phyloP scores from a whole-genome alignment of 2,113 vertebrate genomes.

The Microcebus griseorufus region DNA sequence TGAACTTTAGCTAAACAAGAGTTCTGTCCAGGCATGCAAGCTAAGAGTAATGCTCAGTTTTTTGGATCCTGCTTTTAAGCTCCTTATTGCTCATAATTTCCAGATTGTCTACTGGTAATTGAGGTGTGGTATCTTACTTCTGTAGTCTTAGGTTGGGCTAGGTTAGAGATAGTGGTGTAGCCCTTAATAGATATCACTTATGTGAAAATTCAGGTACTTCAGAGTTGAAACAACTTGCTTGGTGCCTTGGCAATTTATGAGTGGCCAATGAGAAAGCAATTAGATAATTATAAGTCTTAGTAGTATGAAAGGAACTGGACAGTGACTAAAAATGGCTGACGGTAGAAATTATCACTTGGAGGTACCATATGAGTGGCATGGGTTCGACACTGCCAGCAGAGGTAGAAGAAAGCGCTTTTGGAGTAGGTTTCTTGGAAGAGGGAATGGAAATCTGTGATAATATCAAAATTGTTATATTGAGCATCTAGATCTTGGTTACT shows the following conservation, averaged over 20 bases:
- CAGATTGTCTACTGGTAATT: neutral
- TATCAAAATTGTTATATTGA: neutral
- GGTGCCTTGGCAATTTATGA: neutral
- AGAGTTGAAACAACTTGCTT: neutral
- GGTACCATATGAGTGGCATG: neutral
- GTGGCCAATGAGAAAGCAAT: neutral
- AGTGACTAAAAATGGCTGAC: neutral
- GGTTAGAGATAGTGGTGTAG: neutral
- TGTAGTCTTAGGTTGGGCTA: neutral
- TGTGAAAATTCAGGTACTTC: conserved; percentile 33
- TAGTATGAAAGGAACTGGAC: conserved; percentile 18
- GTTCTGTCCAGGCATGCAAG: neutral
- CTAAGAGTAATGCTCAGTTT: neutral
- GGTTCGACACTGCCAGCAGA: neutral
- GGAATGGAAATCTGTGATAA: neutral
- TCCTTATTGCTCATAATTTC: neutral
- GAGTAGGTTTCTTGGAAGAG: neutral
- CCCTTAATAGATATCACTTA: neutral
- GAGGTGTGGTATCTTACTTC: neutral
- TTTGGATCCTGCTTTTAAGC: neutral
- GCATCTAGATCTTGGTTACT: neutral
- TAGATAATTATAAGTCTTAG: neutral
- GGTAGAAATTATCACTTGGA: neutral
- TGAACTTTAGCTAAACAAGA: neutral
- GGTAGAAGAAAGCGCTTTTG: neutral